A percentile compares a stretch with the other conserved stretches of the same genome.
phyloP scores from a whole-genome alignment of 2,113 vertebrate species.

The Craseonycteris thonglongyai region DNA sequence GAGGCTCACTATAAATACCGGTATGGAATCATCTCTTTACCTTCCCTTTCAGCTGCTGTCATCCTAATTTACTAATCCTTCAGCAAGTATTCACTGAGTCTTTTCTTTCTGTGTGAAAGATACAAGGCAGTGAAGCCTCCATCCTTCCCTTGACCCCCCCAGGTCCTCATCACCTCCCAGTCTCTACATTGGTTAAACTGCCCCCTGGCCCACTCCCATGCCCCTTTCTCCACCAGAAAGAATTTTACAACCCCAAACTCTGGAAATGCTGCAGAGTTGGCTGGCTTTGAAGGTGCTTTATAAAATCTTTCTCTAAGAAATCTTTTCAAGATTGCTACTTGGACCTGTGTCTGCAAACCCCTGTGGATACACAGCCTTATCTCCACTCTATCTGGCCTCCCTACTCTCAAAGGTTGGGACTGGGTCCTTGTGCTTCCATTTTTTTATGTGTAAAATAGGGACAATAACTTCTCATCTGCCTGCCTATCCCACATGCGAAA shows the following conservation, averaged over 20 bases:
- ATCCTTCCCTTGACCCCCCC: neutral
- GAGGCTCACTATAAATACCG: neutral
- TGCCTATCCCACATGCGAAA: neutral
- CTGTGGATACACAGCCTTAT: neutral
- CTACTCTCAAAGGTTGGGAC: neutral
- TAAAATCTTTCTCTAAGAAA: neutral
- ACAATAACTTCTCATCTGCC: neutral
- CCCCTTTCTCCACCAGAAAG: neutral
- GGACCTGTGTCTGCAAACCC: neutral
- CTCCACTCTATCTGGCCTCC: neutral
- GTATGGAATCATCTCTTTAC: neutral
- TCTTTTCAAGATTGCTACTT: neutral
- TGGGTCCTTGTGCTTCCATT: neutral
- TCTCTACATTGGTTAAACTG: neutral
- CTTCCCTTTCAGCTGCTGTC: neutral
- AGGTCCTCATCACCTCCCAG: neutral
- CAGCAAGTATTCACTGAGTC: neutral
- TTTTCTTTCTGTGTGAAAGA: neutral
- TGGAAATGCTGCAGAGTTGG: neutral
- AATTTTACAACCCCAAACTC: neutral
- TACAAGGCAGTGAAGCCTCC: neutral
- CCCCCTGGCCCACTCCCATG: neutral
- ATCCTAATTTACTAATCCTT: neutral
- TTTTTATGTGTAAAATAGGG: neutral
- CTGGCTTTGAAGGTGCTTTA: neutral